Conservation (phyloP, 2,113 vertebrate genomes). For the Peromyscus leucopus region DNA sequence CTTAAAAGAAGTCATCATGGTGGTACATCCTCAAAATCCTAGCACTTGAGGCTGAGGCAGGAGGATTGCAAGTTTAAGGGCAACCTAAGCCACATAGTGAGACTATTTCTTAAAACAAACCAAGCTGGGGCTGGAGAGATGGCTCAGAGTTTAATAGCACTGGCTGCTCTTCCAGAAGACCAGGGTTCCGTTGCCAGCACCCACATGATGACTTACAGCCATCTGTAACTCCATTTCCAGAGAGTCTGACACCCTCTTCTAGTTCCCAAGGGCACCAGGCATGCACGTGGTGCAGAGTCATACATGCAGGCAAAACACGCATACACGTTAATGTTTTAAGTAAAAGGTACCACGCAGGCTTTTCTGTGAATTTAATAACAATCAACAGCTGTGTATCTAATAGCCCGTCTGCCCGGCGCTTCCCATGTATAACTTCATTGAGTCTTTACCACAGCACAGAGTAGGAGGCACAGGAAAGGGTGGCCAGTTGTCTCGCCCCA, state of each 20-base stretch:
- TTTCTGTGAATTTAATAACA: slow-evolving; percentile 15
- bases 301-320: neutral
- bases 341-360: neutral
- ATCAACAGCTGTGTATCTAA: neutral
- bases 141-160: neutral
- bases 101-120: neutral
- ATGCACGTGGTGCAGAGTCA: too few species aligned
- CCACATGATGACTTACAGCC: neutral
- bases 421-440: neutral
- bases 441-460: neutral
- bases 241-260: neutral
- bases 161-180: neutral
- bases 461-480: neutral
- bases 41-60: neutral
- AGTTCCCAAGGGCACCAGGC: neutral
- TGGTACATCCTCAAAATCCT: neutral
- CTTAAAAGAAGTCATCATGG: neutral
- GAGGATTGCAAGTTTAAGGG: neutral
- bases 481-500: neutral
- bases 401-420: neutral
- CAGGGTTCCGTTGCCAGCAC: neutral
- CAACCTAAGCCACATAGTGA: neutral
- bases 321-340: neutral
- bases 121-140: neutral
- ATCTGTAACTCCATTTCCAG: neutral